Percentiles rank a stretch among this genome's conserved stretches.
These are phyloP conservation scores for Caenorhabditis inopinata DNA, from an alignment of 1,140 invertebrate species.

Conservation along the genomic window DNA sequence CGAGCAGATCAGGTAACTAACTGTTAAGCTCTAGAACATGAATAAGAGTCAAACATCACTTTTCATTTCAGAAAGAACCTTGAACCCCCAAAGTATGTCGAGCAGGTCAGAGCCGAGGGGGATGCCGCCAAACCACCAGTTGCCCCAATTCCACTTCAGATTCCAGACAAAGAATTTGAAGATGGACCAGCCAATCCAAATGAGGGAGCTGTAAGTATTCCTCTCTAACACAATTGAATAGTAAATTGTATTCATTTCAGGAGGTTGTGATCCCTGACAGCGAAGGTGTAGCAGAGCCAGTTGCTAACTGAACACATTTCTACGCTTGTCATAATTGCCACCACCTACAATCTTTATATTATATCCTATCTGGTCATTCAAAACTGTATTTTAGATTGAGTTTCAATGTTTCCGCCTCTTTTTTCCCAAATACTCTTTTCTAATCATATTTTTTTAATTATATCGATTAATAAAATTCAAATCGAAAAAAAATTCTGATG, in stretches of 20 bases:
- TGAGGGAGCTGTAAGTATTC: slow-evolving; percentile 1
- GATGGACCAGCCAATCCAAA: slow-evolving; percentile 24
- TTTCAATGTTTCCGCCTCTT: neutral
- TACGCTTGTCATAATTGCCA: neutral
- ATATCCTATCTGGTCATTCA: neutral
- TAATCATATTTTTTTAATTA: too few relatives aligned
- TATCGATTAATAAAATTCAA: too few relatives aligned
- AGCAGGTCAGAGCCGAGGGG: slow-evolving; percentile 57
- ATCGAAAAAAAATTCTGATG: too few relatives aligned
- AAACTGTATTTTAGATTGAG: neutral
- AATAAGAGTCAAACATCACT: neutral
- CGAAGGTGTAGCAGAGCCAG: slow-evolving; percentile 30
- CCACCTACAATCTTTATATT: neutral
- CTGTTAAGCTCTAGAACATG: too few relatives aligned
- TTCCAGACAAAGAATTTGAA: slow-evolving; percentile 48
- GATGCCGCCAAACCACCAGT: slow-evolving; percentile 68
- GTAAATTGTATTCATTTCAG: neutral
- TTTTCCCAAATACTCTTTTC: neutral
- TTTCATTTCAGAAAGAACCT: slow-evolving; percentile 51
- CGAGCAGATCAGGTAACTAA: slow-evolving; percentile 50
- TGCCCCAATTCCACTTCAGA: slow-evolving; percentile 43
- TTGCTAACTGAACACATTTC: neutral
- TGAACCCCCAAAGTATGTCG: slow-evolving; percentile 62
- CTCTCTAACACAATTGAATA: neutral
- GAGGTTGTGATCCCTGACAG: slow-evolving; percentile 32